Evolutionary conservation across 1,140 invertebrate genomes (phyloP).

Genomic region (Nylanderia fulva): DNA sequence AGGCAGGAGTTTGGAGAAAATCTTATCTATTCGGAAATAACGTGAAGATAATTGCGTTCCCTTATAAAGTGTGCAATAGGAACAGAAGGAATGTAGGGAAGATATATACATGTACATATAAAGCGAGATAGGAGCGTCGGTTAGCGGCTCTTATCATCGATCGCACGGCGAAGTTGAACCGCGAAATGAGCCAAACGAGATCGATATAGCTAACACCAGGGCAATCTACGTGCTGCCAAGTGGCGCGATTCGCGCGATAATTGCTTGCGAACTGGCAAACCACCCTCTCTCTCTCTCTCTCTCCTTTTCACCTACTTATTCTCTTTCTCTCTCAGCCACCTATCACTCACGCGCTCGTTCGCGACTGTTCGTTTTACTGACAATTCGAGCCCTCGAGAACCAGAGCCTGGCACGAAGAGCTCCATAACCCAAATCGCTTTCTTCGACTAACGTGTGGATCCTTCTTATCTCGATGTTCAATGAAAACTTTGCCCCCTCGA

Average conservation of each 20-base stretch:
- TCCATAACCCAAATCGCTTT: conserved; percentile 64
- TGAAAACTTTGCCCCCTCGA: conserved; percentile 2
- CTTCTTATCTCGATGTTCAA: conserved; percentile 20
- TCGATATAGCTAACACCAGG: conserved; percentile 70
- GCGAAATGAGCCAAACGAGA: conserved; percentile 72
- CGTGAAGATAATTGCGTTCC: background rate
- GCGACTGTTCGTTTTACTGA: conserved; percentile 77
- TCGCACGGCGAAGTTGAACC: conserved; percentile 69
- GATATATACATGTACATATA: background rate
- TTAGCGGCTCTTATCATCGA: conserved; percentile 68
- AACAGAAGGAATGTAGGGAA: background rate
- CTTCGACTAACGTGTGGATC: conserved; percentile 50
- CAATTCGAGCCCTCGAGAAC: conserved; percentile 73
- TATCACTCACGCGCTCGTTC: conserved; percentile 73
- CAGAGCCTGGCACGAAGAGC: conserved; percentile 79
- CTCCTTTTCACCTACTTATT: conserved; percentile 41
- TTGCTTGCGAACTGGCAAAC: conserved; percentile 77
- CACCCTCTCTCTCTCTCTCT: background rate
- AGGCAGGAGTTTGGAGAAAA: background rate
- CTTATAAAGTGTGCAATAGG: background rate
- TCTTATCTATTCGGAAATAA: background rate
- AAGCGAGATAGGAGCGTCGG: background rate
- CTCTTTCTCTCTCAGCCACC: conserved; percentile 40
- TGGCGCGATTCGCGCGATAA: conserved; percentile 77
- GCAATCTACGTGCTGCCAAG: conserved; percentile 71